Conservation (phyloP, 2,888 invertebrate genomes). For the Adelognathus sp. region DNA sequence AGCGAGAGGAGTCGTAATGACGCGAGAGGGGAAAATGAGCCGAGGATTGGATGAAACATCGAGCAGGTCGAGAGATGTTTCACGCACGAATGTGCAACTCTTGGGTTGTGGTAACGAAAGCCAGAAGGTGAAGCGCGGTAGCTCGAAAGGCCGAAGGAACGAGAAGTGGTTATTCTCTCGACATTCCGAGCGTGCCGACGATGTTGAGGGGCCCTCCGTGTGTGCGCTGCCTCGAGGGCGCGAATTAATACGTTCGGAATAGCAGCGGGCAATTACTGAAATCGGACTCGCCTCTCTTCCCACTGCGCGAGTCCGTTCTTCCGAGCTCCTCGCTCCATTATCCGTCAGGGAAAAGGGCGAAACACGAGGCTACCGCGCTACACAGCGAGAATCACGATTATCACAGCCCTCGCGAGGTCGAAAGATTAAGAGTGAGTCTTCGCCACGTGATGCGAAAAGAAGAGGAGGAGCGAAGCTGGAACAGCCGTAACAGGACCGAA, state of each 20-base stretch:
- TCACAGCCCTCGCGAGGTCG: conserved; percentile 23
- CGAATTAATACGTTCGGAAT: conserved; percentile 62
- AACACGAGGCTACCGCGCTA: conserved; percentile 44
- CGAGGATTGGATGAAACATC: background rate
- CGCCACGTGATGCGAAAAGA: conserved; percentile 3
- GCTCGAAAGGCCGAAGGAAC: background rate
- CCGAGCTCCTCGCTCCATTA: conserved; percentile 48
- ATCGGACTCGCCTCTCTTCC: conserved; percentile 18
- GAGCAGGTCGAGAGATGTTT: background rate
- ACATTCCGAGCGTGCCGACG: conserved; percentile 58
- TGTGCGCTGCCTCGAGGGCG: conserved; percentile 41
- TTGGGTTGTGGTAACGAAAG: background rate
- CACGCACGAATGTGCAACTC: too few relatives aligned
- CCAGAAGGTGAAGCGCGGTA: background rate
- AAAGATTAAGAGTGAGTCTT: background rate
- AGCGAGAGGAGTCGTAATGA: background rate
- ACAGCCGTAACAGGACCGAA: too few relatives aligned
- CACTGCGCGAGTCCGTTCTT: background rate
- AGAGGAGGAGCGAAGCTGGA: too few relatives aligned
- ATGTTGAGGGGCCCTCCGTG: conserved; percentile 1
- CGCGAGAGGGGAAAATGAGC: background rate
- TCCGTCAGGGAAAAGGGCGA: conserved; percentile 27
- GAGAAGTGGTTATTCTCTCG: conserved; percentile 47
- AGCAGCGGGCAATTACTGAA: conserved; percentile 59
- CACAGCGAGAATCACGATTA: conserved; percentile 32